Base-by-base conservation (phyloP, 1,140 invertebrate species). In the Brachionus plicatilis region DNA sequence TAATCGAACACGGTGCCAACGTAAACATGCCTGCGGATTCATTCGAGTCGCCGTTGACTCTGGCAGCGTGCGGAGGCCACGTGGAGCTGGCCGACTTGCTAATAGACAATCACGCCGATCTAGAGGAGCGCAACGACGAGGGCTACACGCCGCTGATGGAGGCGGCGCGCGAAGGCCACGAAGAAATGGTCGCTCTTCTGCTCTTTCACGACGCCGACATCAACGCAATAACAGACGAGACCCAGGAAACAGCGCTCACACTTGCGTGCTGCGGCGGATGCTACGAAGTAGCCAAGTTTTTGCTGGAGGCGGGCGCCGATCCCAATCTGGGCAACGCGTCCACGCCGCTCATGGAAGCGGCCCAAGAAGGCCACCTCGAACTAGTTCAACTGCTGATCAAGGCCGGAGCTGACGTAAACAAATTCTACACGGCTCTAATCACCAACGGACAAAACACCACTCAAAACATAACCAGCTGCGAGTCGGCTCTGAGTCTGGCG, bases 121-220 rank as follows among this genome's bases (percentile, higher is more conserved):
- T 99, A 86, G 97, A 99, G 90, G 97, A 99, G 91, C 96, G 92
- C 33, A 99, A 99, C 90, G 97, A 99, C 89, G 97, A 99, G 91
- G 96, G 97, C n/a, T 99, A 99, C 89, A 99, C 97, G 7, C 96
- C 97, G n/a, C 90, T 99, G 50, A 90, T 90, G 90, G 97, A 99
- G 91, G 97, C 96, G 80, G 95, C 96, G 20, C 91, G 97, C 14
- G 97, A 99, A 90, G 97, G 97, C 24, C 97, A 99, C 89, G 95
- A 98, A 89, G 95, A 97, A 89, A 98, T 99, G 95, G 96, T 99
- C 11, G 95, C 95, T 43, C 91, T 98, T 60, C 92, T 99, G 24
- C 91, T 99, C 0, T 94, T 93, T 86, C 95, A 97, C 91, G 95
- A 93, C 94, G 97, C 97, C 29, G 94, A 96, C 87, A 97, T 99